These are phyloP conservation scores for Acridotheres tristis DNA, from an alignment of 2,797 vertebrate genomes.

Conservation along the genomic window DNA sequence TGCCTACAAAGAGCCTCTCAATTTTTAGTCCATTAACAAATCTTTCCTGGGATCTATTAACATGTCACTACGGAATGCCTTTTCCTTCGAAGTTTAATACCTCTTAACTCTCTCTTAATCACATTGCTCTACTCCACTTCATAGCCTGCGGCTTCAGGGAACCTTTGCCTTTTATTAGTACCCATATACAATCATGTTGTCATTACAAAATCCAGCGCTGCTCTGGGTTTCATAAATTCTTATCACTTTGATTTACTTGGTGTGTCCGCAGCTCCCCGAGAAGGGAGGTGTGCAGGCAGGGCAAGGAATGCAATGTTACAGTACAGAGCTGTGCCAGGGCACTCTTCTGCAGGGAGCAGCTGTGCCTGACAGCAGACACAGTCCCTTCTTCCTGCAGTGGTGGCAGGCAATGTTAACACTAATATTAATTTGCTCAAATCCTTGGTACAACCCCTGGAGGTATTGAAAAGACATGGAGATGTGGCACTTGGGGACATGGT, in stretches of 20 bases:
- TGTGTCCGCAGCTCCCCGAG: not conserved
- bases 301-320: not conserved
- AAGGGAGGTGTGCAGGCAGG: not conserved
- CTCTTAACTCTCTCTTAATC: slow-evolving; percentile 60
- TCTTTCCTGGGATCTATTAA: slow-evolving; percentile 62
- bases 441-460: not conserved
- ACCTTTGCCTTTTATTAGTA: slow-evolving; percentile 64
- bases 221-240: slow-evolving; percentile 61
- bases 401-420: accelerated
- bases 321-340: accelerated
- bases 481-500: not conserved
- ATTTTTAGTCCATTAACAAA: slow-evolving; percentile 54
- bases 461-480: accelerated
- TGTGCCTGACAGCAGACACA: not conserved
- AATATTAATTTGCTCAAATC: not conserved
- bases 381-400: not conserved
- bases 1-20: slow-evolving; percentile 3
- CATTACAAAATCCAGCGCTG: slow-evolving; percentile 43
- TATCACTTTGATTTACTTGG: slow-evolving; percentile 48
- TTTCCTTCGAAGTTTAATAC: slow-evolving; percentile 49
- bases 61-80: slow-evolving; percentile 30
- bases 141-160: slow-evolving; percentile 49
- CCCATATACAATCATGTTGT: slow-evolving; percentile 51
- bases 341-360: not conserved
- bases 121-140: slow-evolving; percentile 42